Conservation (phyloP, 1,140 invertebrate genomes). For the Cydia fagiglandana region DNA sequence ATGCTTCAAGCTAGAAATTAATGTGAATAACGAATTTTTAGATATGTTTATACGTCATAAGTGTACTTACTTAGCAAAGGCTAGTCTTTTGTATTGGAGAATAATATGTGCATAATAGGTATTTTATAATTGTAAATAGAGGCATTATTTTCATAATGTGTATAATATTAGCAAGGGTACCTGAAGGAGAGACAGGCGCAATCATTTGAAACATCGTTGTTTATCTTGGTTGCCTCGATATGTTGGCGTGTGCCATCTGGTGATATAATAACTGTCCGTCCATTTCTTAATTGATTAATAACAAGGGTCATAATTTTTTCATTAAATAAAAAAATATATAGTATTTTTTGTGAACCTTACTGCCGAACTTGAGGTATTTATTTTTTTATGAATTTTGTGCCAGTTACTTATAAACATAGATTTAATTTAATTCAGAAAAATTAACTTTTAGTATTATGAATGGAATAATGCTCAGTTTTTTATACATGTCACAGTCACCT, state of each 20-base stretch:
- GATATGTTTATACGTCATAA: conserved; percentile 46
- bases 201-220: conserved; percentile 22
- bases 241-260: conserved; percentile 19
- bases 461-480: conserved; percentile 54
- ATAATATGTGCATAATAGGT: conserved; percentile 50
- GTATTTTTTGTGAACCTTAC: conserved; percentile 20
- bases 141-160: conserved; percentile 46
- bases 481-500: not conserved
- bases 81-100: conserved; percentile 50
- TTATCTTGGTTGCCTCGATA: not conserved
- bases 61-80: conserved; percentile 48
- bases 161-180: conserved; percentile 44
- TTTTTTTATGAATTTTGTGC: conserved; percentile 67
- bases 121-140: conserved; percentile 48
- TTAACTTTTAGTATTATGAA: conserved; percentile 50
- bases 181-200: conserved; percentile 45
- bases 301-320: conserved; percentile 7
- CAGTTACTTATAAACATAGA: conserved; percentile 62
- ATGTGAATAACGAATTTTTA: conserved; percentile 53
- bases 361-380: conserved; percentile 19
- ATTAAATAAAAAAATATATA: not conserved
- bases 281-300: not conserved
- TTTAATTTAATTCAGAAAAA: conserved; percentile 40
- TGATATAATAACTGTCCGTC: conserved; percentile 7
- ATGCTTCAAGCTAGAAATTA: conserved; percentile 44